A percentile compares a stretch with the other conserved stretches of the same genome.
Conservation (phyloP, 1,140 invertebrate species). For the Cyclargus thomasi region DNA sequence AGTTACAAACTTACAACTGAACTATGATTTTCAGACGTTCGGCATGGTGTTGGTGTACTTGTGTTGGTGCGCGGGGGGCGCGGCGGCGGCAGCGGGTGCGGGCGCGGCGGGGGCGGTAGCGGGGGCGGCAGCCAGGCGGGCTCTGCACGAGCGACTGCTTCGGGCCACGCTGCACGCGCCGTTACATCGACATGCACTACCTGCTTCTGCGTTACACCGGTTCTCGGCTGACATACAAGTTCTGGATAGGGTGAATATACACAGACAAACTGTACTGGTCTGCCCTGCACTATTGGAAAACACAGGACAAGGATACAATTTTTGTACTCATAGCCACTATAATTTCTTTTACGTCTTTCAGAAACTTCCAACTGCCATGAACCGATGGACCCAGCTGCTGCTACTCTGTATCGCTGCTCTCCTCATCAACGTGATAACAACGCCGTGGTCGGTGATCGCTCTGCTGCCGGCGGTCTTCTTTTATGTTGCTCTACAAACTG, state of each 20-base stretch:
- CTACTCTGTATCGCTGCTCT: constrained; percentile 84
- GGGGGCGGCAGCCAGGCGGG: constrained; percentile 78
- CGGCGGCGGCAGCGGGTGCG: constrained; percentile 36
- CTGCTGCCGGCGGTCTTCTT: constrained; percentile 79
- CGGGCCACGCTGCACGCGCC: constrained; percentile 78
- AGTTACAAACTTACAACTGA: too few relatives aligned
- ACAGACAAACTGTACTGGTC: too few relatives aligned
- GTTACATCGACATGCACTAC: constrained; percentile 82
- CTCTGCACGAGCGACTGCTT: constrained; percentile 80
- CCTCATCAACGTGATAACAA: constrained; percentile 81
- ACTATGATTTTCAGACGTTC: constrained; percentile 37
- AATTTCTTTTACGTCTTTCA: constrained; percentile 46
- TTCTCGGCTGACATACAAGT: constrained; percentile 83
- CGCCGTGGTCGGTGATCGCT: constrained; percentile 82
- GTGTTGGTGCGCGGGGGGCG: constrained; percentile 35
- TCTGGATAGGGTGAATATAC: constrained; percentile 83
- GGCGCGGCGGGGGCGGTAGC: constrained; percentile 76
- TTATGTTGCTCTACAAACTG: constrained; percentile 82
- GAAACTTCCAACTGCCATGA: constrained; percentile 86
- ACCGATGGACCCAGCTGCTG: constrained; percentile 82
- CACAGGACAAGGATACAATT: too few relatives aligned
- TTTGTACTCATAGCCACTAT: too few relatives aligned
- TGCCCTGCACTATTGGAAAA: too few relatives aligned
- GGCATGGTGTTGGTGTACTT: constrained; percentile 39
- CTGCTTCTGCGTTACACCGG: constrained; percentile 85